These are phyloP conservation scores for Parnassius apollo DNA, from an alignment of 2,888 invertebrate genomes.

Conservation along the genomic window DNA sequence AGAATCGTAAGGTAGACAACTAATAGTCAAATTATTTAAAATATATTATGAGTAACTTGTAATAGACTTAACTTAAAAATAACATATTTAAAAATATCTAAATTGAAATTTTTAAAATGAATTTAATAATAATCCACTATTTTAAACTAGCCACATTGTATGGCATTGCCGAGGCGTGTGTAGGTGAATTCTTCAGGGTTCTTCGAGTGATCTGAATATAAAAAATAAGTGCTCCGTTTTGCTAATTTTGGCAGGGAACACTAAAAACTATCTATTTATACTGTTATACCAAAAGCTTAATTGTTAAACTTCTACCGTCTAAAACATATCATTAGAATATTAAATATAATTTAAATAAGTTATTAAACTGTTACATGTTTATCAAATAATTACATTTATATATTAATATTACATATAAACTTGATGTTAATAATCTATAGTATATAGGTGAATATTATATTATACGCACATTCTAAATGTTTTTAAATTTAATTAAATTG, in stretches of 20 bases:
- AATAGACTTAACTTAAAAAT: too few relatives aligned
- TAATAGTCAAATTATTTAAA: slow-evolving; percentile 31
- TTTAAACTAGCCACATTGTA: too few relatives aligned
- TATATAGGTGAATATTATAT: slow-evolving; percentile 2
- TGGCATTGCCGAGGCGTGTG: background rate
- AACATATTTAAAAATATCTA: too few relatives aligned
- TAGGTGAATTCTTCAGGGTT: slow-evolving; percentile 8
- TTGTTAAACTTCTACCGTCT: slow-evolving; percentile 11
- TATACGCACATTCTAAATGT: slow-evolving; percentile 7
- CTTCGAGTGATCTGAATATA: slow-evolving; percentile 4
- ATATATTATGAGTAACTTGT: too few relatives aligned
- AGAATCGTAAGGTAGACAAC: slow-evolving; percentile 54
- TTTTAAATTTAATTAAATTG: background rate
- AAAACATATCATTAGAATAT: slow-evolving; percentile 27
- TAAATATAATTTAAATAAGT: slow-evolving; percentile 12
- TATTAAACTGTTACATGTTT: slow-evolving; percentile 17
- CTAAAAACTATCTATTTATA: slow-evolving; percentile 6
- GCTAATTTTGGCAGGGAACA: too few relatives aligned
- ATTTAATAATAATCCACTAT: too few relatives aligned
- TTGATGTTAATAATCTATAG: slow-evolving; percentile 13
- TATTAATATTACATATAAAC: background rate
- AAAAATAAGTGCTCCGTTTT: background rate
- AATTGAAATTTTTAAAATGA: too few relatives aligned
- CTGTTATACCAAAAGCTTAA: background rate
- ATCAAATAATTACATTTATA: background rate